Conservation (phyloP, 2,888 invertebrate species). For the Crematogaster levior region DNA sequence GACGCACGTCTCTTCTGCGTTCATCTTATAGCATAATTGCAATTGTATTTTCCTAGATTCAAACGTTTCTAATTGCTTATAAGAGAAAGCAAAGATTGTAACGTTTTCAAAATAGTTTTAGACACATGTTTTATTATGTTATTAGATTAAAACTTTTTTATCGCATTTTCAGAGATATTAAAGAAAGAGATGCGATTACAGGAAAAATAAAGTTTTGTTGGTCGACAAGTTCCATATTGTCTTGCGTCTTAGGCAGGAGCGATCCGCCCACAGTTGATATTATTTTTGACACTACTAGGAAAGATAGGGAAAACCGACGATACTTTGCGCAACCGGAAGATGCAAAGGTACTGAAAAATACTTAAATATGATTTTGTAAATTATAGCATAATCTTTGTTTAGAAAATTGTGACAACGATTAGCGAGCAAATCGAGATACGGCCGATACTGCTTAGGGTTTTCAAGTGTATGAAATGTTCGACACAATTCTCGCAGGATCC, state of each 20-base stretch:
- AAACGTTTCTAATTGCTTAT: background rate
- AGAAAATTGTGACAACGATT: slow-evolving; percentile 86
- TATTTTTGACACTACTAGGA: slow-evolving; percentile 88
- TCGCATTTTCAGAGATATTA: slow-evolving; percentile 84
- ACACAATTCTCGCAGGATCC: slow-evolving; percentile 88
- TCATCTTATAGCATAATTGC: background rate
- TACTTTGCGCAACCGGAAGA: slow-evolving; percentile 88
- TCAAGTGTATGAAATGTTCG: slow-evolving; percentile 89
- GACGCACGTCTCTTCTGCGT: no score
- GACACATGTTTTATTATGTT: background rate
- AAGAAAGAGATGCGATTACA: slow-evolving; percentile 86
- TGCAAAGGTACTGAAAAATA: slow-evolving; percentile 85
- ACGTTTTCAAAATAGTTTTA: background rate
- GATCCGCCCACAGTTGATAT: slow-evolving; percentile 87
- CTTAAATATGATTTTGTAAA: background rate
- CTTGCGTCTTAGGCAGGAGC: slow-evolving; percentile 82
- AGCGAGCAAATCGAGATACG: slow-evolving; percentile 86
- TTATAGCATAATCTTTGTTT: slow-evolving; percentile 40
- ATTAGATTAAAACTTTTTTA: slow-evolving; percentile 8
- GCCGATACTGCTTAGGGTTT: slow-evolving; percentile 84
- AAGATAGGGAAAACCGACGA: slow-evolving; percentile 87
- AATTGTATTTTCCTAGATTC: slow-evolving; percentile 20
- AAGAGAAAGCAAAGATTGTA: background rate
- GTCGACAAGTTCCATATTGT: slow-evolving; percentile 81
- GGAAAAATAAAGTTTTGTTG: slow-evolving; percentile 83